phyloP scores from a whole-genome alignment of 2,797 vertebrate genomes.

The Hemibagrus guttatus region DNA sequence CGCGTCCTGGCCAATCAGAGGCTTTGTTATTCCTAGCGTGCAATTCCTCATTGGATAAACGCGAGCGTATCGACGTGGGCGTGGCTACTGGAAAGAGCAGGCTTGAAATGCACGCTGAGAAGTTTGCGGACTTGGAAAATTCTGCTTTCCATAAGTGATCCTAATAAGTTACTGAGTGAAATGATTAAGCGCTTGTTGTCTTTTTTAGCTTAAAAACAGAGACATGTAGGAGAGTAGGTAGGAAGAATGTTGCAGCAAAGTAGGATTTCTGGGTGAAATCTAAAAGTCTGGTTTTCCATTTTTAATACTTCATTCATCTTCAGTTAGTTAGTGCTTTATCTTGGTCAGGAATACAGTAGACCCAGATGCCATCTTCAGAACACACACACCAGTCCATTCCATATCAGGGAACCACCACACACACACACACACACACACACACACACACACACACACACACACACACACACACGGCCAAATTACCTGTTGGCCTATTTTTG shows the following conservation, averaged over 20 bases:
- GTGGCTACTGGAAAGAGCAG: slow-evolving; percentile 18
- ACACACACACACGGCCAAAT: neutral
- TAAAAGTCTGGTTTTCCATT: neutral
- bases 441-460: neutral
- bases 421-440: neutral
- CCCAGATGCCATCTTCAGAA: neutral
- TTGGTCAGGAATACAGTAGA: neutral
- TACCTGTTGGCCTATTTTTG: neutral
- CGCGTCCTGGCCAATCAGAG: slow-evolving; percentile 69
- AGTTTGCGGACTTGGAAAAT: neutral
- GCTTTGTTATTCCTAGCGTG: slow-evolving; percentile 67
- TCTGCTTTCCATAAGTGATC: too few species aligned
- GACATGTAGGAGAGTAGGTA: neutral
- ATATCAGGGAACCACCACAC: neutral
- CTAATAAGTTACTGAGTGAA: neutral
- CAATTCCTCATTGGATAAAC: slow-evolving; percentile 67
- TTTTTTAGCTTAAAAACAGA: neutral
- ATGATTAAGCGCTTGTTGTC: too few species aligned
- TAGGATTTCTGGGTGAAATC: neutral
- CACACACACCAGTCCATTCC: neutral
- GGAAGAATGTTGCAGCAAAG: neutral
- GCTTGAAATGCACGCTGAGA: neutral
- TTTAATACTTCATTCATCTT: neutral
- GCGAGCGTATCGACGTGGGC: slow-evolving; percentile 47
- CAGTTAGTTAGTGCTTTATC: neutral